phyloP scores from a whole-genome alignment of 2,888 invertebrate species.

The Diabrotica balteata region DNA sequence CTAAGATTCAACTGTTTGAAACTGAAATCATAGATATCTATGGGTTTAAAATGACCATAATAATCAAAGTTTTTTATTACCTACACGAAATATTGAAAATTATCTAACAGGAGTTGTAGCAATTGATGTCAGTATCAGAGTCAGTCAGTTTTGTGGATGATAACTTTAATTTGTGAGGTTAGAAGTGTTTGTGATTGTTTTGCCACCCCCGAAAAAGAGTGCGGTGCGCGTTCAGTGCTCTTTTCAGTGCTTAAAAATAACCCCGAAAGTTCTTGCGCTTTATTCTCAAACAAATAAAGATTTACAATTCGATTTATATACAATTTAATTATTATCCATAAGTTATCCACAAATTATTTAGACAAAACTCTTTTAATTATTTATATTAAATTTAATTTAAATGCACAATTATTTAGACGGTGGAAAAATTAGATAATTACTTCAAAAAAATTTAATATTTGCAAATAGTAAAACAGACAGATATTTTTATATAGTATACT shows the following conservation, averaged over 20 bases:
- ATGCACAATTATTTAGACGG: too few species aligned
- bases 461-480: slow-evolving; percentile 16
- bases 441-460: slow-evolving; percentile 27
- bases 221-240: slow-evolving; percentile 22
- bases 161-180: slow-evolving; percentile 37
- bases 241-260: slow-evolving; percentile 24
- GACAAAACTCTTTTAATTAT: too few species aligned
- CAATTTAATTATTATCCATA: too few species aligned
- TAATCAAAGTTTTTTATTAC: slow-evolving; percentile 30
- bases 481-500: background rate
- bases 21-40: slow-evolving; percentile 57
- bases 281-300: too few species aligned
- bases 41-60: slow-evolving; percentile 51
- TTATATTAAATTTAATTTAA: too few species aligned
- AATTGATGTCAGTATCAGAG: slow-evolving; percentile 22
- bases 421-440: too few species aligned
- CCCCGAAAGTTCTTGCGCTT: slow-evolving; percentile 7
- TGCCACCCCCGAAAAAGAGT: slow-evolving; percentile 22
- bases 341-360: too few species aligned
- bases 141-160: slow-evolving; percentile 32
- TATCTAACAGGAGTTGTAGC: slow-evolving; percentile 21
- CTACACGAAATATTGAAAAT: slow-evolving; percentile 14
- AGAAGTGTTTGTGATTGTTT: slow-evolving; percentile 36
- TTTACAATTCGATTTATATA: too few species aligned
- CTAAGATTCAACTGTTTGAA: slow-evolving; percentile 59